Conservation (phyloP, 1,140 invertebrate genomes). For the Monomorium pharaonis region DNA sequence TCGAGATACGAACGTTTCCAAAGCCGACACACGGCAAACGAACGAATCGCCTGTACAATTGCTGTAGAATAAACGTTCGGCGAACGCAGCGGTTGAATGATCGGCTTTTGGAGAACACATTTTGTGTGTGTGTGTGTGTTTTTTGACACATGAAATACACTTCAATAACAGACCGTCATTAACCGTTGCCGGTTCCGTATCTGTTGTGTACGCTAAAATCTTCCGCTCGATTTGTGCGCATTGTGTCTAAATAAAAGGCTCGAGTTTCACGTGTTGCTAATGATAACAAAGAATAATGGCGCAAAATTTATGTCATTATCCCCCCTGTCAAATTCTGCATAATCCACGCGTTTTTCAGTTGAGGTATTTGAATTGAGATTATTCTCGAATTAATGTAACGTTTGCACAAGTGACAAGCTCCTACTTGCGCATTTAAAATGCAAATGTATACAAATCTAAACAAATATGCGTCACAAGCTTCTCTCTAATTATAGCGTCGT, state of each 20-base stretch:
- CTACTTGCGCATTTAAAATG: neutral
- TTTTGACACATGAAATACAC: neutral
- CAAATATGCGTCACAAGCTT: neutral
- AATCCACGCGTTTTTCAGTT: neutral
- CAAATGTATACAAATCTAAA: neutral
- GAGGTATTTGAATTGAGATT: neutral
- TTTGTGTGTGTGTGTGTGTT: too few species aligned
- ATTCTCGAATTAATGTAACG: slow-evolving; percentile 16
- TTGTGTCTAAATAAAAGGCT: neutral
- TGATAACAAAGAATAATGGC: neutral
- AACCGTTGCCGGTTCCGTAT: neutral
- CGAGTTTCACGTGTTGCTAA: neutral
- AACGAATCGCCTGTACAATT: neutral
- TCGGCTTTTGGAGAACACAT: neutral
- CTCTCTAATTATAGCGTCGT: neutral
- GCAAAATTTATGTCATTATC: neutral
- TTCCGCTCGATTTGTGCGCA: neutral
- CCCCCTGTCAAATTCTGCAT: neutral
- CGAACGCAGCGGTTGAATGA: neutral
- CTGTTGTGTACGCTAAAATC: neutral
- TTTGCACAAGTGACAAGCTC: slow-evolving; percentile 32
- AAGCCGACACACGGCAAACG: neutral
- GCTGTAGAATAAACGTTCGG: neutral
- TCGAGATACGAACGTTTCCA: neutral
- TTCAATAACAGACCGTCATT: neutral